Percentiles rank a stretch among this genome's conserved stretches.
These are phyloP conservation scores for Diorhabda sublineata DNA, from an alignment of 1,140 invertebrate genomes.

Conservation along the genomic window DNA sequence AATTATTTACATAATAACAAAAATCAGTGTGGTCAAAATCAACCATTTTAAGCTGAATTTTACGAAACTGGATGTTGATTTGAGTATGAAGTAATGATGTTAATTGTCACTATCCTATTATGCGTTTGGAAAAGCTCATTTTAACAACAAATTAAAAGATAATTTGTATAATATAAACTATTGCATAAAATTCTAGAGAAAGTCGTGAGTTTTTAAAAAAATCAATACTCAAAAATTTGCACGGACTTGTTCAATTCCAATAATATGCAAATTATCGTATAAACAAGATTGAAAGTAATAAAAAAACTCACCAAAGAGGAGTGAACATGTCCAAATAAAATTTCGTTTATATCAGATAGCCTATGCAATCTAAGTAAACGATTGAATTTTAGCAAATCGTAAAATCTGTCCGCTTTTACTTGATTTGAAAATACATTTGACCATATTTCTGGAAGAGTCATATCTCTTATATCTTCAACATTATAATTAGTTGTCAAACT, in stretches of 20 bases:
- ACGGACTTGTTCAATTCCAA: too few relatives aligned
- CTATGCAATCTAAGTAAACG: slow-evolving; percentile 13
- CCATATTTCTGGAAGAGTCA: slow-evolving; percentile 39
- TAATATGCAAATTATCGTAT: too few relatives aligned
- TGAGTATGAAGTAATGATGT: too few relatives aligned
- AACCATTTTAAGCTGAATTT: too few relatives aligned
- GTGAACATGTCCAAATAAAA: background rate
- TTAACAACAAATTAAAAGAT: background rate
- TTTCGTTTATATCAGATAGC: background rate
- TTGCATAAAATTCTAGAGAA: background rate
- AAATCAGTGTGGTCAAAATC: too few relatives aligned
- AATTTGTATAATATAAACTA: background rate
- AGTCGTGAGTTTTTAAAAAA: background rate
- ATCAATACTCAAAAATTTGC: too few relatives aligned
- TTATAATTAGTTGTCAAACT: background rate
- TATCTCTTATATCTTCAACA: background rate
- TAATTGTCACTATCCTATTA: too few relatives aligned
- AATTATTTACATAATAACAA: too few relatives aligned
- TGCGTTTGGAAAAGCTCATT: too few relatives aligned
- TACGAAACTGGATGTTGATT: too few relatives aligned
- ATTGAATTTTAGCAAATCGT: slow-evolving; percentile 7
- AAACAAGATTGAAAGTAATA: too few relatives aligned
- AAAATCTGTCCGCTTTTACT: slow-evolving; percentile 4
- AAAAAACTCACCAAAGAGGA: background rate
- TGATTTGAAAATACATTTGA: background rate